Percentiles rank a stretch among this genome's conserved stretches.
These are phyloP conservation scores for Cherax destructor DNA, from an alignment of 1,140 invertebrate genomes.

Conservation along the genomic window DNA sequence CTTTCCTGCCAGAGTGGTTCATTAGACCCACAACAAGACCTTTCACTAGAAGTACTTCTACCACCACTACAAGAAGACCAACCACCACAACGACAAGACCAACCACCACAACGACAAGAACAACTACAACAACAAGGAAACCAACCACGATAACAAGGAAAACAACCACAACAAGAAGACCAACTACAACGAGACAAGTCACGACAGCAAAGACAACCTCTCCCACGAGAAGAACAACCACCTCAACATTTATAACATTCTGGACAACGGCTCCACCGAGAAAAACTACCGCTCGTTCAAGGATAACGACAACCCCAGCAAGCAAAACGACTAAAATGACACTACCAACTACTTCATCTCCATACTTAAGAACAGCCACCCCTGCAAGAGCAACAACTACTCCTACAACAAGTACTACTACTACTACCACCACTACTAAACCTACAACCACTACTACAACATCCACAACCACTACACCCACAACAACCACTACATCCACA, in stretches of 20 bases:
- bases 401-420: neutral
- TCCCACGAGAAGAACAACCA: neutral
- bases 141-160: neutral
- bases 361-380: neutral
- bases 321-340: neutral
- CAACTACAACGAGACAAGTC: neutral
- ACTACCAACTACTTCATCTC: neutral
- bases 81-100: neutral
- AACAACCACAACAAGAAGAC: neutral
- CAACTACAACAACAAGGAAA: neutral
- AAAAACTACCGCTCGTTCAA: neutral
- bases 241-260: neutral
- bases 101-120: neutral
- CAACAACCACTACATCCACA: too few species aligned
- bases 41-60: neutral
- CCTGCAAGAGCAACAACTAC: neutral
- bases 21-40: neutral
- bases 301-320: neutral
- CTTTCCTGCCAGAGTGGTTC: neutral
- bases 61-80: neutral
- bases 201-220: neutral
- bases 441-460: conserved; percentile 16
- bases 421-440: conserved; percentile 17
- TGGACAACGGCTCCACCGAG: neutral
- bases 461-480: conserved; percentile 15